Conservation (phyloP, 2,113 vertebrate species). For the Podarcis cretensis region DNA sequence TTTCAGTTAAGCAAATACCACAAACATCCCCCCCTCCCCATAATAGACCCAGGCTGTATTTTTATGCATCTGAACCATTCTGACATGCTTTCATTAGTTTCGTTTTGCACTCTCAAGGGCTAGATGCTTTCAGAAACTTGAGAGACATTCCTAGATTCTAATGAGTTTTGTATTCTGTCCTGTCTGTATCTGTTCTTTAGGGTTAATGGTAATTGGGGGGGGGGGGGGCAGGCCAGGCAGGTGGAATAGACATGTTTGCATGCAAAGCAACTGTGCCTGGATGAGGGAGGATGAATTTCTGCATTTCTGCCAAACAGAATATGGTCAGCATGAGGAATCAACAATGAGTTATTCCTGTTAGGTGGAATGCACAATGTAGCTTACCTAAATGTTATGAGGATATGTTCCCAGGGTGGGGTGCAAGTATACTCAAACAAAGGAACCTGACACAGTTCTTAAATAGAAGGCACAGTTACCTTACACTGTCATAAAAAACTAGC, state of each 20-base stretch:
- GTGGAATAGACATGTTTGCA: neutral
- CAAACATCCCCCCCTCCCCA: neutral
- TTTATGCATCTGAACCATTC: neutral
- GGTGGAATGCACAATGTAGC: neutral
- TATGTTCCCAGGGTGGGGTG: conserved; percentile 25
- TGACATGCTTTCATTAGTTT: neutral
- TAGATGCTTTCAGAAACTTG: no score
- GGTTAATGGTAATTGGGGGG: neutral
- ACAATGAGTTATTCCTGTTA: neutral
- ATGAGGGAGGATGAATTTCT: conserved; percentile 4
- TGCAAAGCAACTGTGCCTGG: neutral
- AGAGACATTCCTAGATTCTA: neutral
- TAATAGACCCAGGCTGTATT: neutral
- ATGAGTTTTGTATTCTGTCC: neutral
- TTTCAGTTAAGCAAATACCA: neutral
- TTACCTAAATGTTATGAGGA: conserved; percentile 17
- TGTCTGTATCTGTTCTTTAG: neutral
- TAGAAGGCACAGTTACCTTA: conserved; percentile 38
- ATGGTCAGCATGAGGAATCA: neutral
- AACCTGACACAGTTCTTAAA: conserved; percentile 50
- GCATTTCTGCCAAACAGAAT: neutral
- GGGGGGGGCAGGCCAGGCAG: neutral
- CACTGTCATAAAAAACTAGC: conserved; percentile 59
- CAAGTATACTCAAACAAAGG: conserved; percentile 28
- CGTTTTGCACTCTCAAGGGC: neutral